phyloP scores from a whole-genome alignment of 2,888 invertebrate species.

The Agrochola lota region DNA sequence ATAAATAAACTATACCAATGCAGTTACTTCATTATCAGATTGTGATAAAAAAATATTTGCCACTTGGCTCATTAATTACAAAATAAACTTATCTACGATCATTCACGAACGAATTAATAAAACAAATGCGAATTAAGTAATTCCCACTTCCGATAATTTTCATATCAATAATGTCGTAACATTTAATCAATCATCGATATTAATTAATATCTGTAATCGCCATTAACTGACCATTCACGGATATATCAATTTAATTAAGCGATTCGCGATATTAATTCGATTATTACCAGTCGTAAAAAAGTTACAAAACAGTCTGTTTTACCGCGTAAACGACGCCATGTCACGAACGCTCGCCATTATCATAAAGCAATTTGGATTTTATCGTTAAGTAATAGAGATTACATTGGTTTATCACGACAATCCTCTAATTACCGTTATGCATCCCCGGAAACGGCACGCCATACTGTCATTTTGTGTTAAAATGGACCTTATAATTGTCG shows the following conservation, averaged over 20 bases:
- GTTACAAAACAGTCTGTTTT: constrained; percentile 84
- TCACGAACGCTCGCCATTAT: constrained; percentile 79
- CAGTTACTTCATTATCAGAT: constrained; percentile 20
- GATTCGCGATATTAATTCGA: constrained; percentile 89
- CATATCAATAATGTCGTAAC: constrained; percentile 28
- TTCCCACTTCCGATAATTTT: constrained; percentile 47
- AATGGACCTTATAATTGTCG: constrained; percentile 69
- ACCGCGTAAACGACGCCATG: constrained; percentile 80
- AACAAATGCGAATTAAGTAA: constrained; percentile 51
- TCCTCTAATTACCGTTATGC: constrained; percentile 84
- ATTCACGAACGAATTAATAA: constrained; percentile 41
- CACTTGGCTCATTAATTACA: constrained; percentile 19
- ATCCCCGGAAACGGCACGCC: constrained; percentile 79
- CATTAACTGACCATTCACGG: constrained; percentile 70
- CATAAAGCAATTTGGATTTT: constrained; percentile 88
- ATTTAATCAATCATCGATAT: constrained; percentile 58
- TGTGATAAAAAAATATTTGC: constrained; percentile 22
- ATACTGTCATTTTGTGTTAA: constrained; percentile 69
- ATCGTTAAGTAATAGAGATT: constrained; percentile 86
- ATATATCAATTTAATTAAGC: constrained; percentile 88
- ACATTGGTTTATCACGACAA: constrained; percentile 84
- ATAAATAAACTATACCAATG: not conserved
- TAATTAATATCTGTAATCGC: constrained; percentile 69
- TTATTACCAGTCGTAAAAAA: constrained; percentile 87
- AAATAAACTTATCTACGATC: constrained; percentile 22